Evolutionary conservation across 2,888 invertebrate species (phyloP), one percentile per base, ranked within the genome.

Genomic region (Limnephilus marmoratus): DNA sequence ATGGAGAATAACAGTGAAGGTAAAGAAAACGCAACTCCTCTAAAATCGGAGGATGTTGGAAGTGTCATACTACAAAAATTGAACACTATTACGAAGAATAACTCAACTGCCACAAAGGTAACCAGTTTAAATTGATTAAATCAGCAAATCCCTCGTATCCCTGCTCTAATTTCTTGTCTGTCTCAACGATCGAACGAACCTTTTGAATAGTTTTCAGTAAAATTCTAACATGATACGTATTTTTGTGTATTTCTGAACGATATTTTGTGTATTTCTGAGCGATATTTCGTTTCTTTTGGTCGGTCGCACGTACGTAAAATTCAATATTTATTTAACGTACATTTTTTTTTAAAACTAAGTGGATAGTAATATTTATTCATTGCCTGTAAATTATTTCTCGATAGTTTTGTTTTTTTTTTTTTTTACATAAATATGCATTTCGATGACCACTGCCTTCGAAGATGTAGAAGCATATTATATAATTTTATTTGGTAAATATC

Each of bases 31-130:
- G 29, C 68, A 37, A 93, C 93, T 85, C 93, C 93, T 3, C 68
- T 89, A 53, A 93, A 91, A 82, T 45, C 49, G 5, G 92, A 93
- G 49, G 89, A 91, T n/a, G 90, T 92, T 11, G 93, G 92, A 37
- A 88, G 45, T 80, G 89, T 93, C 29, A 81, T 94, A 15, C 53
- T 93, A 82, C 81, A 91, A 68, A 94, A 94, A 90, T 89, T 94
- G 18, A 93, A 94, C 86, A 93, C 94, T 0, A 93, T 94, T 24
- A 93, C 93, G 9, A 94, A 93, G 91, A 93, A 92, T 37, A 92
- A 93, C 85, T 90, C 92, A 18, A 80, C 92, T 13, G 81, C 93
- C 53, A 95, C 95, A 3, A 96, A 95, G 95, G 95, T 95, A 94
- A 87, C 9, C 24, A 37, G 3, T 83, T 83, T 31, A 83, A 83